phyloP scores from a whole-genome alignment of 2,888 invertebrate genomes.

The Sialis fuliginosa region DNA sequence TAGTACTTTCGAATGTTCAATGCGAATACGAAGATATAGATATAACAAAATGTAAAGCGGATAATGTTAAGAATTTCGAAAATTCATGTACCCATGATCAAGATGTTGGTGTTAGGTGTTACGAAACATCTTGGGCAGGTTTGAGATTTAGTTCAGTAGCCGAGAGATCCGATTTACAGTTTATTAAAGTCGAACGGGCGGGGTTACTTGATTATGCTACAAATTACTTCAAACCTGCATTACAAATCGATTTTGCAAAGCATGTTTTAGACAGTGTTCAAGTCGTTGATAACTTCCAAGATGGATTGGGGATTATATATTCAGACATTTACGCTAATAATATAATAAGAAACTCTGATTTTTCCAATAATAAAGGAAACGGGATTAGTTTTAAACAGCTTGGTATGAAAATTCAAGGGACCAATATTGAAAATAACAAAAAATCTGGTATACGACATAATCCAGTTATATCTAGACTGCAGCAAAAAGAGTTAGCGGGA shows the following conservation, averaged over 20 bases:
- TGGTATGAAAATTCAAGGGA: slow-evolving; percentile 62
- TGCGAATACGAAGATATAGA: slow-evolving; percentile 86
- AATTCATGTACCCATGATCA: slow-evolving; percentile 74
- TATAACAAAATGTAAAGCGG: slow-evolving; percentile 71
- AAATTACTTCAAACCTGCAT: slow-evolving; percentile 69
- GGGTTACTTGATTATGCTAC: slow-evolving; percentile 88
- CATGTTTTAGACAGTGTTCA: slow-evolving; percentile 68
- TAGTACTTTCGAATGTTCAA: slow-evolving; percentile 69
- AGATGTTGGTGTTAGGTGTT: slow-evolving; percentile 78
- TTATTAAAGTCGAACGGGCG: slow-evolving; percentile 75
- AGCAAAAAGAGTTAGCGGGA: slow-evolving; percentile 82
- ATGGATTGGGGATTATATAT: slow-evolving; percentile 86
- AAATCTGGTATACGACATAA: slow-evolving; percentile 84
- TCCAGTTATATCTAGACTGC: slow-evolving; percentile 63
- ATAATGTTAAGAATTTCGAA: slow-evolving; percentile 61
- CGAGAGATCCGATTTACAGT: slow-evolving; percentile 72
- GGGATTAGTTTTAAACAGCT: slow-evolving; percentile 82
- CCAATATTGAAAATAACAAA: slow-evolving; percentile 64
- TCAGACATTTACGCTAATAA: slow-evolving; percentile 81
- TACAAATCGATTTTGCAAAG: slow-evolving; percentile 73
- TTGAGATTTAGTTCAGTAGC: slow-evolving; percentile 77
- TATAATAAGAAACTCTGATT: slow-evolving; percentile 67
- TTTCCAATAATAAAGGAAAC: slow-evolving; percentile 67
- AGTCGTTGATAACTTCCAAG: slow-evolving; percentile 72
- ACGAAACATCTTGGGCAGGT: slow-evolving; percentile 88